phyloP scores from a whole-genome alignment of 2,888 invertebrate genomes.

The Nebria brevicollis region DNA sequence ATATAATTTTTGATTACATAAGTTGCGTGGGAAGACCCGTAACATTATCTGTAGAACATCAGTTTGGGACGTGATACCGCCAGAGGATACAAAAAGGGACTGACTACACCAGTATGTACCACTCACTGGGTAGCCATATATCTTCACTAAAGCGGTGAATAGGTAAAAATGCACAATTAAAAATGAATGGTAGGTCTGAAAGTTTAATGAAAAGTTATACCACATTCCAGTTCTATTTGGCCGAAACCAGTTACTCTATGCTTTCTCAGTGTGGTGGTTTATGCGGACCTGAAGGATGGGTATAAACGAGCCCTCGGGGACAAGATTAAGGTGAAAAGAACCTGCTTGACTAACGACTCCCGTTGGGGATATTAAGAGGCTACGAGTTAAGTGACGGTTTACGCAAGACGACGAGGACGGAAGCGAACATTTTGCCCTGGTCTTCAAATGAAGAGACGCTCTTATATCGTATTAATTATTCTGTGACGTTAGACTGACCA shows the following conservation, averaged over 20 bases:
- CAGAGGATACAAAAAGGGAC: neutral
- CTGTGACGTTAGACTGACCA: slow-evolving; percentile 42
- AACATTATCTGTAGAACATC: neutral
- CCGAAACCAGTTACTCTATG: neutral
- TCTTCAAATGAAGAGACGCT: slow-evolving; percentile 34
- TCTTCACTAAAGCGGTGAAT: slow-evolving; percentile 24
- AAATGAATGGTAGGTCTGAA: slow-evolving; percentile 44
- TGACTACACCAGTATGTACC: neutral
- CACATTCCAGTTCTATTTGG: slow-evolving; percentile 14
- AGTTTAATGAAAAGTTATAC: slow-evolving; percentile 47
- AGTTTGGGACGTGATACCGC: neutral
- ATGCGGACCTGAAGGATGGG: slow-evolving; percentile 37
- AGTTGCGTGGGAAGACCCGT: neutral
- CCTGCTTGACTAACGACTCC: slow-evolving; percentile 50
- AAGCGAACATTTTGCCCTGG: slow-evolving; percentile 15
- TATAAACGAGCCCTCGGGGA: slow-evolving; percentile 48
- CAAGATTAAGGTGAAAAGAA: slow-evolving; percentile 50
- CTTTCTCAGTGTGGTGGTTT: slow-evolving; percentile 1
- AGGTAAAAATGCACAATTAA: slow-evolving; percentile 45
- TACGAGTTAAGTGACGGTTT: slow-evolving; percentile 47
- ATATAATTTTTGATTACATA: neutral
- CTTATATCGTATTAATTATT: slow-evolving; percentile 50
- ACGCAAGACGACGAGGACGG: slow-evolving; percentile 2
- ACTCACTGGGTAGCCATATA: slow-evolving; percentile 4
- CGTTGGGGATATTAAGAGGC: slow-evolving; percentile 49